Evolutionary conservation across 1,140 invertebrate species (phyloP), one percentile per base, ranked within the genome.

Genomic region (Tetramorium simillimum): DNA sequence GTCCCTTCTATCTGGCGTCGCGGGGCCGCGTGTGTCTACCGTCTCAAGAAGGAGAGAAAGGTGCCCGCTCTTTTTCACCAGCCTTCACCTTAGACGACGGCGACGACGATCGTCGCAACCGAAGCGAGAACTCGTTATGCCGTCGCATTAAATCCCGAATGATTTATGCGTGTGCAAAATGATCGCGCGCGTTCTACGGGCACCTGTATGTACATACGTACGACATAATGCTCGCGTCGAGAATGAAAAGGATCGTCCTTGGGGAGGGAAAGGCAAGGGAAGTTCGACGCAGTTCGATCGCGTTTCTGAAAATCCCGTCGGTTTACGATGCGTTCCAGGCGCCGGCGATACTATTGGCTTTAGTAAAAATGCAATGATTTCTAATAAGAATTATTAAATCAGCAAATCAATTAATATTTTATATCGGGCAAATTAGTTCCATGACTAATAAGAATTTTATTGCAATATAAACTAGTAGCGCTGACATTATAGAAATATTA

Each of bases 241-340:
- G 81, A 90, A 90, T 77, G 87, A 88, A 87, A 87, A 82, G 80
- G 18, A 28, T 65, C 76, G 91, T 80, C 92, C 92, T 92, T 92
- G 92, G 70, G 10, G 24, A 89, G 89, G 88, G 91, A 92, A 92
- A 92, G 91, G 77, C 91, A 73, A 90, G 90, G 90, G 78, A 91
- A 85, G 86, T 69, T 88, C 85, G 86, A 89, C 81, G 85, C 49
- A 81, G 85, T 77, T 63, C 56, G 33, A 28, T n/a, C 28, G 62
- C 21, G 60, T 90, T 88, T 89, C 73, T 85, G 80, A 49, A 88
- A 88, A 89, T 67, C n/a, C n/a, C n/a, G 85, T 58, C 67, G 72
- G 10, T 46, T 43, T 43, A 16, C 77, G 33, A 78, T 7, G 18
- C 24, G 7, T 65, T 43, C 72, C 18, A 24, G 49, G 43, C 37